Conservation (phyloP, 1,140 invertebrate genomes). For the Drusus annulatus region DNA sequence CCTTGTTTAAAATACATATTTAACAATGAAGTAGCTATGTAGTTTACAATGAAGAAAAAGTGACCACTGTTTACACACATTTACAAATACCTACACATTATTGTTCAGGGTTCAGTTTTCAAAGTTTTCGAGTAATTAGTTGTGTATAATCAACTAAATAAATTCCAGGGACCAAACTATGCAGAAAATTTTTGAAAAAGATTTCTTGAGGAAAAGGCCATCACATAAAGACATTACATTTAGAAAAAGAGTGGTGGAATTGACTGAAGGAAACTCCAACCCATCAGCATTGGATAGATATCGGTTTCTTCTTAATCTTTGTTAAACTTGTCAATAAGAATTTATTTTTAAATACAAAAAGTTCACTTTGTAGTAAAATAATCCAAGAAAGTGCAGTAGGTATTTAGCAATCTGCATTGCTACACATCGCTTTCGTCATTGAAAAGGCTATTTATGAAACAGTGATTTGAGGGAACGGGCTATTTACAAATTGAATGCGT, state of each 20-base stretch:
- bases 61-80: constrained; percentile 20
- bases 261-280: constrained; percentile 5
- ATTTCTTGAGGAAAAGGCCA: not conserved
- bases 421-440: constrained; percentile 53
- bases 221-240: not conserved
- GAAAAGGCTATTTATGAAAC: constrained; percentile 48
- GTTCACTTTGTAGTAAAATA: constrained; percentile 4
- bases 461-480: constrained; percentile 15
- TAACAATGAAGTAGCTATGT: constrained; percentile 16
- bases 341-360: not conserved
- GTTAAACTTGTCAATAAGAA: not conserved
- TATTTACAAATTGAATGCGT: constrained; percentile 53
- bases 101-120: not conserved
- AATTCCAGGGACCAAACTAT: not conserved
- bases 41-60: constrained; percentile 8
- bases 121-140: too few species aligned
- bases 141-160: not conserved
- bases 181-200: too few species aligned
- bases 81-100: constrained; percentile 35
- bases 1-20: constrained; percentile 17
- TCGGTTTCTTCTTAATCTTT: not conserved
- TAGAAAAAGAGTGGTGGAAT: not conserved
- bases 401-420: constrained; percentile 42
- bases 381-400: not conserved
- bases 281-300: not conserved